phyloP scores from a whole-genome alignment of 2,797 vertebrate species.

The Manis crassicaudata region DNA sequence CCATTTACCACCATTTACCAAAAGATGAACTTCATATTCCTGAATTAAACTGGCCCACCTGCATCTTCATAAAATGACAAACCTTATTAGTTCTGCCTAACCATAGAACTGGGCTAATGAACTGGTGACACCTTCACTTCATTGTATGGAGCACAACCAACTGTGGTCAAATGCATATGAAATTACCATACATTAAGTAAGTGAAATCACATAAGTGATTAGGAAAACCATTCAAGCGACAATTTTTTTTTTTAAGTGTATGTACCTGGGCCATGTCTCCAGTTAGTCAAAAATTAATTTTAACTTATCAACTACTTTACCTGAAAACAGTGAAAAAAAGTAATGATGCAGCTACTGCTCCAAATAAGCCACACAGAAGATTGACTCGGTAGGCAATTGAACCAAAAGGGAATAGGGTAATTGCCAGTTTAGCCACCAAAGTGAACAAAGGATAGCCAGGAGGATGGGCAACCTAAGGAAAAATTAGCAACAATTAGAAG shows the following conservation, averaged over 20 bases:
- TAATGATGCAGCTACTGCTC: conserved; percentile 91
- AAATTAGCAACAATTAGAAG: conserved; percentile 58
- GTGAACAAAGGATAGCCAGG: conserved; percentile 98
- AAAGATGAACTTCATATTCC: conserved; percentile 83
- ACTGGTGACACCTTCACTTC: conserved; percentile 78
- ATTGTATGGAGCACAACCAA: conserved; percentile 46
- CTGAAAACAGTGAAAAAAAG: conserved; percentile 95
- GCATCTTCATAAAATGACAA: conserved; percentile 86
- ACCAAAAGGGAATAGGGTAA: conserved; percentile 87
- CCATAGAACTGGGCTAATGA: conserved; percentile 82
- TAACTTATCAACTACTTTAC: conserved; percentile 85
- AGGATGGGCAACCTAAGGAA: conserved; percentile 94
- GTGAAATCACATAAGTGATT: not conserved
- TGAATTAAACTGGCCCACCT: conserved; percentile 84
- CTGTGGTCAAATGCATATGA: not conserved
- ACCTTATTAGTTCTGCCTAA: conserved; percentile 87
- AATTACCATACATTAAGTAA: conserved; percentile 26
- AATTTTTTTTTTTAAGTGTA: not conserved
- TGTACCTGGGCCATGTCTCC: not conserved
- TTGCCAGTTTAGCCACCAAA: conserved; percentile 89
- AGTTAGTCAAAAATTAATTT: conserved; percentile 41
- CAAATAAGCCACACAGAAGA: conserved; percentile 92
- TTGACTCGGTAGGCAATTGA: conserved; percentile 93
- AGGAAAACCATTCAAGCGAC: conserved; percentile 21
- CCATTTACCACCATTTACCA: conserved; percentile 69